phyloP scores from a whole-genome alignment of 2,797 vertebrate species.

The Prunella strophiata region DNA sequence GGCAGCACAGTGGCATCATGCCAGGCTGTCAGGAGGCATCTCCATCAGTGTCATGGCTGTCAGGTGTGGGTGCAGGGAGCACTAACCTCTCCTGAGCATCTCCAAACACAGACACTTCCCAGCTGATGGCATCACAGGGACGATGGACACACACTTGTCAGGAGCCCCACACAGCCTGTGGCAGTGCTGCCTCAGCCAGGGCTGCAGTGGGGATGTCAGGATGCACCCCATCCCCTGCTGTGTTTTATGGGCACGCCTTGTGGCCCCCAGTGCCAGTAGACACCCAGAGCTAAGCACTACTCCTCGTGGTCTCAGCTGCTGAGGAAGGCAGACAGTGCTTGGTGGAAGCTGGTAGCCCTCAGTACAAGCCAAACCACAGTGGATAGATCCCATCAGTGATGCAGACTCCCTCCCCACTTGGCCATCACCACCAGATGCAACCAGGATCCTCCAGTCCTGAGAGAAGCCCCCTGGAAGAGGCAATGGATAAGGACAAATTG shows the following conservation, averaged over 20 bases:
- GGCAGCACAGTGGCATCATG: not conserved
- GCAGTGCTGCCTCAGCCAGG: not conserved
- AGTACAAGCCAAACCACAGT: not conserved
- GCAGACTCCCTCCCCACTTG: not conserved
- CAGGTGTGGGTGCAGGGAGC: accelerated
- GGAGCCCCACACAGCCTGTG: not conserved
- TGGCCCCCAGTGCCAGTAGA: not conserved
- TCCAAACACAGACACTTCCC: not conserved
- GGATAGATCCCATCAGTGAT: not conserved
- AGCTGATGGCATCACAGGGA: not conserved
- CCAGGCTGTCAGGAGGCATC: not conserved
- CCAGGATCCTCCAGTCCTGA: accelerated
- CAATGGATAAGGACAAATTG: not conserved
- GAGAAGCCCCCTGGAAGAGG: not conserved
- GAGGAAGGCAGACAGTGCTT: not conserved
- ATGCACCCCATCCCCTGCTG: not conserved
- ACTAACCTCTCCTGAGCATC: not conserved
- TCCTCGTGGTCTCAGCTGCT: accelerated
- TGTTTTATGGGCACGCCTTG: accelerated
- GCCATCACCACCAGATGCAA: not conserved
- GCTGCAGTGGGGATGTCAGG: accelerated
- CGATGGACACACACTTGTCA: not conserved
- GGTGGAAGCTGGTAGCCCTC: not conserved
- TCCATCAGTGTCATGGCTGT: not conserved
- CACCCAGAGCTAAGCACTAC: not conserved